phyloP scores from a whole-genome alignment of 2,113 vertebrate species.

The Apodemus speciosus region DNA sequence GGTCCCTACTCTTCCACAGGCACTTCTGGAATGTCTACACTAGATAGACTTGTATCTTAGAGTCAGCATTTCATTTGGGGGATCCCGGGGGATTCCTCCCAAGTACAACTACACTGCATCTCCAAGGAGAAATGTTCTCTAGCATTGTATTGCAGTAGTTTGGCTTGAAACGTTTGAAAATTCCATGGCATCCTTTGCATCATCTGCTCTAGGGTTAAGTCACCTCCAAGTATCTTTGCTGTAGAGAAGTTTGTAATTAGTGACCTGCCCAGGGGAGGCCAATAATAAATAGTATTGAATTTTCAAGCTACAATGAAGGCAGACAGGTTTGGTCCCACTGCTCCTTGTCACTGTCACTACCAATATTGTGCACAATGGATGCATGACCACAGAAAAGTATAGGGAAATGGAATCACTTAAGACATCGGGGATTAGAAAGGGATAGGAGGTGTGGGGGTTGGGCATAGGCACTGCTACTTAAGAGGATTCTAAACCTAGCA shows the following conservation, averaged over 20 bases:
- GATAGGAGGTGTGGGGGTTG: not conserved
- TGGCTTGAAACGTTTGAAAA: constrained; percentile 22
- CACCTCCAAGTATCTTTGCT: not conserved
- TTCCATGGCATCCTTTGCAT: not conserved
- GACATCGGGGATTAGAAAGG: not conserved
- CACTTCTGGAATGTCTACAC: not conserved
- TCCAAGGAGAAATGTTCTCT: not conserved
- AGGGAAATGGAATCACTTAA: constrained; percentile 44
- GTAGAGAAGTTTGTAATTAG: constrained; percentile 44
- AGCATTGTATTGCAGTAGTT: not conserved
- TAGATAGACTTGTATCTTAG: not conserved
- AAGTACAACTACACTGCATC: not conserved
- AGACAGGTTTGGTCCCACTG: constrained; percentile 66
- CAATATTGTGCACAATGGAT: not conserved
- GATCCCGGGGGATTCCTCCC: not conserved
- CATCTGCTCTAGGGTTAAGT: not conserved
- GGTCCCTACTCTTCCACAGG: not conserved
- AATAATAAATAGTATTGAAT: constrained; percentile 59
- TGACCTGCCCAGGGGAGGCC: constrained; percentile 2
- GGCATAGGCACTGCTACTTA: not conserved
- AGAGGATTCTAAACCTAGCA: constrained; percentile 5
- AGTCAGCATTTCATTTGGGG: not conserved
- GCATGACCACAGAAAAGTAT: not conserved
- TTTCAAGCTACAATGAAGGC: constrained; percentile 71
- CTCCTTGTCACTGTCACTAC: not conserved